These are phyloP conservation scores for Corella eumyota DNA, from an alignment of 23 tunicate species.

Conservation along the genomic window DNA sequence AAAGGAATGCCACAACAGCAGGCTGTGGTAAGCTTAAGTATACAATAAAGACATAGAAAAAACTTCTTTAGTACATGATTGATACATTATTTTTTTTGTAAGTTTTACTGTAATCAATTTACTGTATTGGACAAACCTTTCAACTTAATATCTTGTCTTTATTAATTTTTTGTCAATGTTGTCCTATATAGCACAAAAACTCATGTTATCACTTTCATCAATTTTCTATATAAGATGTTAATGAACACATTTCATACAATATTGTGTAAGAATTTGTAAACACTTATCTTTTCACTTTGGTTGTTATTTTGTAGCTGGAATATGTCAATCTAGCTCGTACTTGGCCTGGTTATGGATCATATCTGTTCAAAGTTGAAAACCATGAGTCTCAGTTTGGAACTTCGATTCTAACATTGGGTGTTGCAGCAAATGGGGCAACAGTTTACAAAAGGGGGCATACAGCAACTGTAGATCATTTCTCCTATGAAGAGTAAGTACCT, in stretches of 20 bases:
- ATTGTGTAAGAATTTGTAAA: background rate
- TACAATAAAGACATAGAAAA: background rate
- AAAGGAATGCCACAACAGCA: slow-evolving; percentile 57
- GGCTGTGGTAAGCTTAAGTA: slow-evolving; percentile 58
- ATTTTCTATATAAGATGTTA: too few species aligned
- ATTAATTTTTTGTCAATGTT: too few species aligned
- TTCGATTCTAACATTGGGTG: slow-evolving; percentile 47
- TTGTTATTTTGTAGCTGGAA: slow-evolving; percentile 31
- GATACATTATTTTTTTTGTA: too few species aligned
- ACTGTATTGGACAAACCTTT: too few species aligned
- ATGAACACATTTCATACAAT: too few species aligned
- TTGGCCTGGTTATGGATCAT: slow-evolving; percentile 90
- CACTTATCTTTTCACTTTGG: background rate
- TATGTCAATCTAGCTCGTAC: slow-evolving; percentile 71
- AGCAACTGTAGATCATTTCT: slow-evolving; percentile 45
- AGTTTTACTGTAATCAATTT: too few species aligned
- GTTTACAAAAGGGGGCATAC: slow-evolving; percentile 76
- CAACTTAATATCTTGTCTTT: too few species aligned
- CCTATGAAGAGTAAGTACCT: slow-evolving; percentile 53
- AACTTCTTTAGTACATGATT: background rate
- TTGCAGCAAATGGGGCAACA: slow-evolving; percentile 47
- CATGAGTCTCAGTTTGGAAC: slow-evolving; percentile 77
- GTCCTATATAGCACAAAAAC: too few species aligned
- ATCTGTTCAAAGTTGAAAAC: slow-evolving; percentile 71
- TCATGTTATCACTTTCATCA: too few species aligned